These are phyloP conservation scores for Icerya purchasi DNA, from an alignment of 2,888 invertebrate genomes.

Conservation along the genomic window DNA sequence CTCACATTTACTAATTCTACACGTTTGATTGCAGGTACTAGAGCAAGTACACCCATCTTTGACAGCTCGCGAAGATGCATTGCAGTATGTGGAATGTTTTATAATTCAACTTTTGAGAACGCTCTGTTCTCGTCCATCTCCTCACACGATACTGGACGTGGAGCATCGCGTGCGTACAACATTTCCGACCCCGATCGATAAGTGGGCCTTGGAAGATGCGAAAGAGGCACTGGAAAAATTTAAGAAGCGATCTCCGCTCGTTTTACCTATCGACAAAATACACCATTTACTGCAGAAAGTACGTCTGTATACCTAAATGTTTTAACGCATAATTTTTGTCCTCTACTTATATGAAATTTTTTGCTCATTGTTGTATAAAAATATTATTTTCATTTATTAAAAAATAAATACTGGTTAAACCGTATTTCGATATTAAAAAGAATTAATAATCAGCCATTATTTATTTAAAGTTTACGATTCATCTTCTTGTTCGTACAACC, in stretches of 20 bases:
- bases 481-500: no score
- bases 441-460: no score
- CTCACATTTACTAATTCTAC: no score
- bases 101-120: constrained; percentile 70
- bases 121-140: constrained; percentile 55
- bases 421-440: no score
- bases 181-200: constrained; percentile 86
- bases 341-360: no score
- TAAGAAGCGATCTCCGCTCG: constrained; percentile 39
- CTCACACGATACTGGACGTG: constrained; percentile 70
- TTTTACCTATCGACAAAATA: constrained; percentile 70
- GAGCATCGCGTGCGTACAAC: constrained; percentile 77
- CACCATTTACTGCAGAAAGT: constrained; percentile 62
- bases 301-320: no score
- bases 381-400: no score
- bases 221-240: constrained; percentile 59
- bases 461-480: no score
- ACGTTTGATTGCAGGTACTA: constrained; percentile 47
- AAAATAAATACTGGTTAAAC: no score
- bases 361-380: no score
- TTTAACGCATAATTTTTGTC: no score
- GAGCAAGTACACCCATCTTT: constrained; percentile 76
- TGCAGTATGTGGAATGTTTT: constrained; percentile 77
- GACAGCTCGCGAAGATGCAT: constrained; percentile 65
- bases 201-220: constrained; percentile 80